Evolutionary conservation across 2,113 vertebrate species (phyloP).

Genomic region (Rhizomys pruinosus): DNA sequence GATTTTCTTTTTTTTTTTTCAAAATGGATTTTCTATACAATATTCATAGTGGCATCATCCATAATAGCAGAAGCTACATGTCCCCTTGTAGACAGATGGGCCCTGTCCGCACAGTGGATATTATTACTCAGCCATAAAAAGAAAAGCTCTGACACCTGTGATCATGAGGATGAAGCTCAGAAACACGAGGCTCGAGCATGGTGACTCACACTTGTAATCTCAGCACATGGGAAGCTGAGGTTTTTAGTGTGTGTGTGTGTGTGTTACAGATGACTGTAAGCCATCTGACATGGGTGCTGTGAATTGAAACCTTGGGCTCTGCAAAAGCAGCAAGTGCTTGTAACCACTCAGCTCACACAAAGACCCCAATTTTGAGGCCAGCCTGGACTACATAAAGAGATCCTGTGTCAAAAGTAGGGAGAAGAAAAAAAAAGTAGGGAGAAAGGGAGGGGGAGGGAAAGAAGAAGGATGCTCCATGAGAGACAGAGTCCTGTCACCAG

Average conservation of each 20-base stretch:
- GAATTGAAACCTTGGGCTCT: neutral
- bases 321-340: neutral
- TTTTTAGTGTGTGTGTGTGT: neutral
- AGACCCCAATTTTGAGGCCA: neutral
- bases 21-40: neutral
- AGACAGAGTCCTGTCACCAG: no score
- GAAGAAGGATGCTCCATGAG: no score
- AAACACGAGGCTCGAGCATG: neutral
- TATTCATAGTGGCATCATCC: neutral
- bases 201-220: neutral
- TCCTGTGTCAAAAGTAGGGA: neutral
- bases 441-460: neutral
- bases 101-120: accelerated
- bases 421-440: neutral
- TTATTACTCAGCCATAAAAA: neutral
- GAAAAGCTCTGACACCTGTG: neutral
- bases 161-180: neutral
- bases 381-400: neutral
- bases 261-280: neutral
- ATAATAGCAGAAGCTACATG: neutral
- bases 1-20: no score
- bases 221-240: neutral
- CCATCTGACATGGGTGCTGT: neutral
- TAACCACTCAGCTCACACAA: neutral
- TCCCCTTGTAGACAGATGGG: no score